These are phyloP conservation scores for Sebastes iracundus DNA, from an alignment of 2,797 vertebrate genomes.

Conservation along the genomic window DNA sequence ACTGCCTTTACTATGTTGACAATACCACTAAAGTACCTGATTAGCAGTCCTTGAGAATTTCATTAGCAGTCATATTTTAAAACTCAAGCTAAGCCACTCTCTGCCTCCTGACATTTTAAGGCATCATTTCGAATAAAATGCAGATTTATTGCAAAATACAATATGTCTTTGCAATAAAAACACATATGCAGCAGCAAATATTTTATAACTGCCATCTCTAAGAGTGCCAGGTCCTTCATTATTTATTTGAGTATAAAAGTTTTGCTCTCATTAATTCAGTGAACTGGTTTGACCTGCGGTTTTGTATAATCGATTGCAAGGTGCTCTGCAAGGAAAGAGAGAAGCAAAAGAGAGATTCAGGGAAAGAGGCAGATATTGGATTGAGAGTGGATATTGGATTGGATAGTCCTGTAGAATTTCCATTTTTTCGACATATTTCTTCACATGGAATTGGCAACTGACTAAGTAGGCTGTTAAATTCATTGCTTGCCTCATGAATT, in stretches of 20 bases:
- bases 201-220: neutral
- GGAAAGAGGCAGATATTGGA: constrained; percentile 14
- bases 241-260: constrained; percentile 31
- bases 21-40: neutral
- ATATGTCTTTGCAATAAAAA: neutral
- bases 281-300: constrained; percentile 29
- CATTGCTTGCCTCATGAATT: constrained; percentile 6
- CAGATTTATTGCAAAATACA: neutral
- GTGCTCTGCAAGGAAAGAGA: neutral
- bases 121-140: neutral
- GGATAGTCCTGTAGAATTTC: neutral
- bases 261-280: constrained; percentile 34
- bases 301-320: constrained; percentile 38
- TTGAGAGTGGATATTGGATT: constrained; percentile 12
- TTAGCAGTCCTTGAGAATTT: neutral
- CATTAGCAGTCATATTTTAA: neutral
- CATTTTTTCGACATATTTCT: neutral
- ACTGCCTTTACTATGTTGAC: neutral
- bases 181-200: neutral
- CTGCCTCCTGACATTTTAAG: neutral
- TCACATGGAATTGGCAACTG: neutral
- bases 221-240: neutral
- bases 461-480: constrained; percentile 18
- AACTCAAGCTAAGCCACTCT: neutral
- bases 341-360: neutral